These are phyloP conservation scores for Poecilia gillii DNA, from an alignment of 2,797 vertebrate genomes.

Conservation along the genomic window DNA sequence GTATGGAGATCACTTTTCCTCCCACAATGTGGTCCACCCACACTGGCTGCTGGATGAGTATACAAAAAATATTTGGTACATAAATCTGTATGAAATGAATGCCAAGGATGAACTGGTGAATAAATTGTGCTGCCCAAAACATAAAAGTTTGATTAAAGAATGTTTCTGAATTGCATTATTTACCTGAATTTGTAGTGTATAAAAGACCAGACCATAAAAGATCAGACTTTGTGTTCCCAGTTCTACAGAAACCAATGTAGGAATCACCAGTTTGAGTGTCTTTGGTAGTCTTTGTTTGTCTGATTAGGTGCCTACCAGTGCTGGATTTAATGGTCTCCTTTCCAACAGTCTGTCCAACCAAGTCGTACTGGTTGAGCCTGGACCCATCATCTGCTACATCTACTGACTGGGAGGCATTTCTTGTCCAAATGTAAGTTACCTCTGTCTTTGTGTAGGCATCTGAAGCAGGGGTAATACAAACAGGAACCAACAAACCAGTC, in stretches of 20 bases:
- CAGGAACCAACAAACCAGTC: background rate
- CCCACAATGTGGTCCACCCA: background rate
- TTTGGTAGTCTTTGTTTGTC: background rate
- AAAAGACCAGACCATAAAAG: background rate
- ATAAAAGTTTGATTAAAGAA: background rate
- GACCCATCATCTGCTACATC: conserved; percentile 93
- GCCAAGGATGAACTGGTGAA: background rate
- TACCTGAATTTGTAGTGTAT: background rate
- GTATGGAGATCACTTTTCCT: background rate
- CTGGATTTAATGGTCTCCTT: conserved; percentile 94
- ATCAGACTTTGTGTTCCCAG: background rate
- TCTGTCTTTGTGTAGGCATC: conserved; percentile 95
- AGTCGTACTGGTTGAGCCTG: conserved; percentile 93
- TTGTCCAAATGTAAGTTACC: conserved; percentile 95
- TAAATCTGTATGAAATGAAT: background rate
- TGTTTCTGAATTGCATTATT: background rate
- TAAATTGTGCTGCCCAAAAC: background rate
- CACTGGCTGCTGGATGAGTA: background rate
- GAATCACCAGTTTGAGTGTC: background rate
- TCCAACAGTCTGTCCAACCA: conserved; percentile 91
- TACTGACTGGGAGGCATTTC: conserved; percentile 90
- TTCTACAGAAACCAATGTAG: background rate
- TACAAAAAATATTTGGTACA: background rate
- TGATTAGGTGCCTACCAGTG: conserved; percentile 84
- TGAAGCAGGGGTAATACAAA: conserved; percentile 53